Percentiles rank a stretch among this genome's conserved stretches.
phyloP scores from a whole-genome alignment of 2,888 invertebrate species.

The Brachycybe producta region DNA sequence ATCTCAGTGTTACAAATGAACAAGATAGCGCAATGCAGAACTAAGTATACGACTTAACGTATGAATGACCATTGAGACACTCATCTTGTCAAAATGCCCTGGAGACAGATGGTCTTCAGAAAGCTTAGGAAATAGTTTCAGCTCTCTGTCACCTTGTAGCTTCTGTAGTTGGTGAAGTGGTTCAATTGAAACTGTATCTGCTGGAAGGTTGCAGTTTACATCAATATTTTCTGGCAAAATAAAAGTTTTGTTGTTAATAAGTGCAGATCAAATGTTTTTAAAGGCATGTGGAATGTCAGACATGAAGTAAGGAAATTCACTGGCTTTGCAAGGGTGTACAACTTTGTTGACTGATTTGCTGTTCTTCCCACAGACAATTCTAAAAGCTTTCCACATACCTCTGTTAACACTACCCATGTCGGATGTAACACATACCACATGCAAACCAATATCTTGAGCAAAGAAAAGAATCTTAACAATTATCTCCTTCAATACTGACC shows the following conservation, averaged over 20 bases:
- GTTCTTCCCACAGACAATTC: slow-evolving; percentile 1
- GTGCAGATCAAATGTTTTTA: no score
- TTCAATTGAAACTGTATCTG: neutral
- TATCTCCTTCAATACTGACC: neutral
- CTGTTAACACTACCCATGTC: neutral
- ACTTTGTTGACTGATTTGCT: neutral
- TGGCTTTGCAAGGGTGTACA: neutral
- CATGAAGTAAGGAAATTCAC: neutral
- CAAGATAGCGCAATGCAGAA: neutral
- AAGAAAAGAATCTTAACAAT: neutral
- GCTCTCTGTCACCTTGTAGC: neutral
- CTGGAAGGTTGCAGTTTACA: neutral
- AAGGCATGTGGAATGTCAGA: no score
- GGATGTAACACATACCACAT: neutral
- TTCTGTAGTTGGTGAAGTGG: neutral
- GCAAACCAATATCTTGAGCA: neutral
- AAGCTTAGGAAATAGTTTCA: neutral
- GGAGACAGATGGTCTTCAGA: neutral
- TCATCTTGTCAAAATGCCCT: slow-evolving; percentile 5
- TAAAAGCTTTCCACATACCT: slow-evolving; percentile 7
- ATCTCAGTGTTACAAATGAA: neutral
- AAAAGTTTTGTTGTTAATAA: neutral
- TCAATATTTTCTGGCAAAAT: neutral
- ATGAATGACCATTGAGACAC: neutral
- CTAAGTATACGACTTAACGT: neutral